Conservation (phyloP, 1,140 invertebrate genomes). For the Odontomachus brunneus region DNA sequence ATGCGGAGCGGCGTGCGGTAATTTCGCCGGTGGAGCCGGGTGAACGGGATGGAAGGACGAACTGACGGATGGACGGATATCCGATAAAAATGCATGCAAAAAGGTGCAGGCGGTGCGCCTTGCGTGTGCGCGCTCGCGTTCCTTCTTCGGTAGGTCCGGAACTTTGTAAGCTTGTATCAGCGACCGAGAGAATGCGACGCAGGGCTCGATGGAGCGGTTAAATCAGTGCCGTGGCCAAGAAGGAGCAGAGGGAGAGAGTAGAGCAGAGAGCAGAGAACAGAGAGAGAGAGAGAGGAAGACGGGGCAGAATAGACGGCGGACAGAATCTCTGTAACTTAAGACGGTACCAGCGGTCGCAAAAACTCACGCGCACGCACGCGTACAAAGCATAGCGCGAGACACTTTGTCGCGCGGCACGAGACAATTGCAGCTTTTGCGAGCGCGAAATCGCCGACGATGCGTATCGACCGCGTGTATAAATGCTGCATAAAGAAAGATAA, state of each 20-base stretch:
- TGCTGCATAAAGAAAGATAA: not conserved
- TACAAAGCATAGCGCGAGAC: conserved; percentile 41
- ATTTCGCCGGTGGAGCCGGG: not conserved
- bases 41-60: too few species aligned
- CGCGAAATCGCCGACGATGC: conserved; percentile 22
- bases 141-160: conserved; percentile 4
- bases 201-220: conserved; percentile 23
- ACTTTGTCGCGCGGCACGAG: conserved; percentile 59
- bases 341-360: conserved; percentile 28
- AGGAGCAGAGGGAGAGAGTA: not conserved
- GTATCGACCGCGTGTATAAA: not conserved
- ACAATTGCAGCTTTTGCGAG: conserved; percentile 58
- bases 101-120: not conserved
- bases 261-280: not conserved
- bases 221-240: conserved; percentile 24
- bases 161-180: conserved; percentile 36
- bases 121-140: conserved; percentile 1
- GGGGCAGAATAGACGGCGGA: not conserved
- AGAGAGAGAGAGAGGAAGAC: too few species aligned
- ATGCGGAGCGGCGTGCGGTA: not conserved
- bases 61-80: not conserved
- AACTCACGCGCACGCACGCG: conserved; percentile 29
- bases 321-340: conserved; percentile 65
- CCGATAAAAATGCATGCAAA: not conserved
- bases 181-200: conserved; percentile 12